Evolutionary conservation across 1,140 invertebrate species (phyloP), one percentile per base, ranked within the genome.

Genomic region (Drusus annulatus): DNA sequence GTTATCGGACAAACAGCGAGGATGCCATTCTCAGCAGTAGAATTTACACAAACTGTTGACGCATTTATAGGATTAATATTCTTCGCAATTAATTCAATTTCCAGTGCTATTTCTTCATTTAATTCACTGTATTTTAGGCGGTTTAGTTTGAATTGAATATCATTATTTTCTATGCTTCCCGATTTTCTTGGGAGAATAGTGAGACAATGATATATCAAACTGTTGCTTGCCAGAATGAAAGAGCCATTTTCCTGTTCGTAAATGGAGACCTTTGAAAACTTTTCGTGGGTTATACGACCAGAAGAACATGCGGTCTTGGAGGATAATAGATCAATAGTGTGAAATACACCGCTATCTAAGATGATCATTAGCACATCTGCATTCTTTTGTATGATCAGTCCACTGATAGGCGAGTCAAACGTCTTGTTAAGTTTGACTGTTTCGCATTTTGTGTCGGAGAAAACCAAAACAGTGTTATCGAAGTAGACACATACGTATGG

Each of bases 401-500:
- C 25, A 54, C 56, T 23, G 17, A 83, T 80, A 7, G 76, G 69
- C 7, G 65, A 50, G 58, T 83, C 76, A 58, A 83, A 83, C 36
- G 80, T 62, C 62, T 83, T 83, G 54, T 78, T 54, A 13, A 81
- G 52, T 77, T 62, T 77, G 5, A 83, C 63, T 52, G 63, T 63
- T 28, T 80, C 51, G n/a, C 78, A 79, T 79, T 81, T 79, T 19
- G 52, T 17, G 16, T 65, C 69, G 2, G 69, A 65, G 17, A 81
- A 68, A 19, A 79, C 45, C 15, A 83, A 8, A 13, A 83, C 15
- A 16, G 36, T 68, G 36, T 79, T 54, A 16, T 81, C 79, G 60
- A 83, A 83, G 51, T 83, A 83, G 36, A 81, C 21, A 56, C 76
- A 81, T 10, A 83, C 28, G 21, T 62, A 81, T 5, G 82, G 82